phyloP scores from a whole-genome alignment of 2,113 vertebrate genomes.

The Oncorhynchus gorbuscha region DNA sequence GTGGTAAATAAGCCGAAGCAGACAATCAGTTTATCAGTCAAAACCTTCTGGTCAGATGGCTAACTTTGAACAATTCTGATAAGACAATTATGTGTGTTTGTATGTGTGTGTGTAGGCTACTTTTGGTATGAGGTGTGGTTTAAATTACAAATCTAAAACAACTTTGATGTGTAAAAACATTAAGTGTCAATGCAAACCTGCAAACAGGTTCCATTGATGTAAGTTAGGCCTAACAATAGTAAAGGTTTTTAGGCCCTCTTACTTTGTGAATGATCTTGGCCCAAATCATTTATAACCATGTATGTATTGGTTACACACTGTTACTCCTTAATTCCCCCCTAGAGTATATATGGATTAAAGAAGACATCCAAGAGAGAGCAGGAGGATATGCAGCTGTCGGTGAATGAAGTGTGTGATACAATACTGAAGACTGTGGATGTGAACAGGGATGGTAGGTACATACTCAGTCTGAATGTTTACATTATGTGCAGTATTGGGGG shows the following conservation, averaged over 20 bases:
- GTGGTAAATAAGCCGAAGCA: too few relatives aligned
- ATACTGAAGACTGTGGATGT: constrained; percentile 66
- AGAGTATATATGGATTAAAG: constrained; percentile 70
- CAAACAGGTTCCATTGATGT: too few relatives aligned
- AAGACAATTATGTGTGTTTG: too few relatives aligned
- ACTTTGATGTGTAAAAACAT: background rate
- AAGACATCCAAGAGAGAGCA: constrained; percentile 47
- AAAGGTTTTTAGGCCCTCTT: too few relatives aligned
- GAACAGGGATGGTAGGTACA: constrained; percentile 67
- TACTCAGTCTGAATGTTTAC: background rate
- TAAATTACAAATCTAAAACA: background rate
- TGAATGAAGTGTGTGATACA: constrained; percentile 68
- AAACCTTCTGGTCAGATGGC: too few relatives aligned
- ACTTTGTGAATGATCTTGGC: background rate
- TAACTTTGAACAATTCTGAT: too few relatives aligned
- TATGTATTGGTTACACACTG: background rate
- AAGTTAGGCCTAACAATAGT: too few relatives aligned
- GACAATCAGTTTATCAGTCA: too few relatives aligned
- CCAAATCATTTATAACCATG: background rate
- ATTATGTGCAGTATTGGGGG: too few relatives aligned
- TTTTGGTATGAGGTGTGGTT: too few relatives aligned
- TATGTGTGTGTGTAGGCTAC: too few relatives aligned
- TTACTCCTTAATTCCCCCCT: background rate
- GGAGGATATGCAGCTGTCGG: constrained; percentile 24
- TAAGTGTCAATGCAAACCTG: background rate